Conservation (phyloP, 2,888 invertebrate species). For the Gisinianus flammeolus region DNA sequence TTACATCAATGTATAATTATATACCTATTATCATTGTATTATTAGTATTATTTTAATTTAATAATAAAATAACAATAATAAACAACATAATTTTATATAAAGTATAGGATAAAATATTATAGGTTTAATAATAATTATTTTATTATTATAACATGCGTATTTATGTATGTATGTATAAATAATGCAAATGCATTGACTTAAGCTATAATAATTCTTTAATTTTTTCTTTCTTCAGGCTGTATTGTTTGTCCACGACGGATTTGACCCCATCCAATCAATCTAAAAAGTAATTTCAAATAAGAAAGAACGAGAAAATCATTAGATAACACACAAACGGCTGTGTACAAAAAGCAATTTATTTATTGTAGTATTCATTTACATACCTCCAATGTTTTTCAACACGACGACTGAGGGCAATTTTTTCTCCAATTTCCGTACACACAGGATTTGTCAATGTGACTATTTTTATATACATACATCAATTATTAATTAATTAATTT, state of each 20-base stretch:
- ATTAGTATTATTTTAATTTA: too few species aligned
- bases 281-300: conserved; percentile 65
- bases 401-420: conserved; percentile 97
- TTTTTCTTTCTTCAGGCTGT: conserved; percentile 68
- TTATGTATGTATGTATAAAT: neutral
- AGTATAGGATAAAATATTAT: too few species aligned
- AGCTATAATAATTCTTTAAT: conserved; percentile 21
- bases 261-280: conserved; percentile 99
- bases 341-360: too few species aligned
- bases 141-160: neutral
- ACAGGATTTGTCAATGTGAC: conserved; percentile 96
- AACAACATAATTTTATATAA: too few species aligned
- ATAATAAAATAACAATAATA: too few species aligned
- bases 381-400: conserved; percentile 99
- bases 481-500: too few species aligned
- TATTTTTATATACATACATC: neutral
- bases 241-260: conserved; percentile 97
- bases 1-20: too few species aligned
- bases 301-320: too few species aligned
- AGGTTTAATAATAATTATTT: neutral
- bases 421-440: conserved; percentile 98
- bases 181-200: neutral
- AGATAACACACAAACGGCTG: conserved; percentile 7
- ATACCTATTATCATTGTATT: too few species aligned
- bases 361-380: conserved; percentile 55